Conservation (phyloP, 1,140 invertebrate species). For the Lanistes nyassanus region DNA sequence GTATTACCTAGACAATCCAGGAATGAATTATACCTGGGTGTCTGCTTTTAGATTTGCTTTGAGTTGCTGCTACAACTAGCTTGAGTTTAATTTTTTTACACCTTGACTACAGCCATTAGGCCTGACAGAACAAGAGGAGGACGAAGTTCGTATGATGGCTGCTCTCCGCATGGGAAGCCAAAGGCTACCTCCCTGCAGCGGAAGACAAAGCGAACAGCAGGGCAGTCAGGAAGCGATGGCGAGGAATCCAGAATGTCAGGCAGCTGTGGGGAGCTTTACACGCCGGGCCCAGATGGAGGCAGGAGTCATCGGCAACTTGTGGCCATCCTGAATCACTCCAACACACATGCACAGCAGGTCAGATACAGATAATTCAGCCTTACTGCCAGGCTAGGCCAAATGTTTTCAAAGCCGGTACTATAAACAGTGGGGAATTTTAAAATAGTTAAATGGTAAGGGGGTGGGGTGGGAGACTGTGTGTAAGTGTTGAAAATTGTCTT, state of each 20-base stretch:
- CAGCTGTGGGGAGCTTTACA: background rate
- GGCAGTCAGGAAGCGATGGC: background rate
- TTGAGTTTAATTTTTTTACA: constrained; percentile 2
- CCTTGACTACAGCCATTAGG: constrained; percentile 80
- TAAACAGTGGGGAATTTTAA: too few species aligned
- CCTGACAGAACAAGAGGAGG: constrained; percentile 94
- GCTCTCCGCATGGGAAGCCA: constrained; percentile 55
- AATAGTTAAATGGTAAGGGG: too few species aligned
- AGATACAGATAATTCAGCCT: background rate
- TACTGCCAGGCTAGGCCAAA: too few species aligned
- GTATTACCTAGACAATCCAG: too few species aligned
- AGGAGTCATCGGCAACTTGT: constrained; percentile 50
- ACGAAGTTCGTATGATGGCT: constrained; percentile 84
- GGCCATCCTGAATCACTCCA: constrained; percentile 52
- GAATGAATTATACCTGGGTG: too few species aligned
- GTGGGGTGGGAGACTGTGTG: too few species aligned
- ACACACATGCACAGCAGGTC: constrained; percentile 30
- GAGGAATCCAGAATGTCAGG: background rate
- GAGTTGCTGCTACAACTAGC: too few species aligned
- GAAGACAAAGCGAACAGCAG: constrained; percentile 30
- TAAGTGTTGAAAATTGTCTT: too few species aligned
- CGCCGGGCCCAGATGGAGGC: constrained; percentile 15
- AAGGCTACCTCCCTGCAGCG: constrained; percentile 34
- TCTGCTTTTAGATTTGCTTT: too few species aligned
- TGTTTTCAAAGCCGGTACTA: too few species aligned